A percentile compares a stretch with the other conserved stretches of the same genome.
These are phyloP conservation scores for Nannoperca obscura DNA, from an alignment of 2,797 vertebrate species.

Conservation along the genomic window DNA sequence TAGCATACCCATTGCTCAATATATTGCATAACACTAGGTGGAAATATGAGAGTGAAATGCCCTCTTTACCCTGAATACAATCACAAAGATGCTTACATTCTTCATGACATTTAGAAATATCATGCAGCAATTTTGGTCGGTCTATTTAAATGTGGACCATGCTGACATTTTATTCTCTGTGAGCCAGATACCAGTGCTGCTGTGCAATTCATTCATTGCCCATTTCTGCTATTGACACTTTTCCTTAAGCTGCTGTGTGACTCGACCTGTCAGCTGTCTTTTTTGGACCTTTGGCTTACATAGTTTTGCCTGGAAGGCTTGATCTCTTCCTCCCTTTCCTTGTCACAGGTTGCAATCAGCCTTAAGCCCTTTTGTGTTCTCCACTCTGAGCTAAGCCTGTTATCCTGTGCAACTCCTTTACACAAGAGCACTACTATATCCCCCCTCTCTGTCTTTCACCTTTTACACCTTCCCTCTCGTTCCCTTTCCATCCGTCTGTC, in stretches of 20 bases:
- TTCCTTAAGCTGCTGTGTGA: constrained; percentile 63
- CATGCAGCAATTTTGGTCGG: constrained; percentile 60
- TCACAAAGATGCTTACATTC: constrained; percentile 60
- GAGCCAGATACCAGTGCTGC: constrained; percentile 27
- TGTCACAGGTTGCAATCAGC: constrained; percentile 79
- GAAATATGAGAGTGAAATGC: constrained; percentile 50
- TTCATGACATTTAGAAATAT: constrained; percentile 76
- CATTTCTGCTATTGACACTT: constrained; percentile 66
- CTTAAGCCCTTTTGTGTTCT: constrained; percentile 79
- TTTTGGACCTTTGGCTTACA: constrained; percentile 68
- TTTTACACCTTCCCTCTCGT: constrained; percentile 32
- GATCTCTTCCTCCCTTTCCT: constrained; percentile 74
- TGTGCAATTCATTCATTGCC: constrained; percentile 54
- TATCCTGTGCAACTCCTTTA: constrained; percentile 76
- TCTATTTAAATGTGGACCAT: constrained; percentile 67
- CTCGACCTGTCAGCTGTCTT: constrained; percentile 58
- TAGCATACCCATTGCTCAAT: constrained; percentile 48
- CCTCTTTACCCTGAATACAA: constrained; percentile 58
- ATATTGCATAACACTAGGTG: constrained; percentile 37
- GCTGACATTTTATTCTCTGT: constrained; percentile 69
- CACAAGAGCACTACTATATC: constrained; percentile 65
- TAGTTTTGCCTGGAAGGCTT: constrained; percentile 73
- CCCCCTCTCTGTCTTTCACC: constrained; percentile 55
- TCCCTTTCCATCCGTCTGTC: constrained; percentile 15
- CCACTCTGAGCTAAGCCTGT: constrained; percentile 76